Evolutionary conservation across 92 coral and sea anemone genomes (phyloP), one percentile per base, ranked within the genome.

Genomic region (Siderastrea radians): DNA sequence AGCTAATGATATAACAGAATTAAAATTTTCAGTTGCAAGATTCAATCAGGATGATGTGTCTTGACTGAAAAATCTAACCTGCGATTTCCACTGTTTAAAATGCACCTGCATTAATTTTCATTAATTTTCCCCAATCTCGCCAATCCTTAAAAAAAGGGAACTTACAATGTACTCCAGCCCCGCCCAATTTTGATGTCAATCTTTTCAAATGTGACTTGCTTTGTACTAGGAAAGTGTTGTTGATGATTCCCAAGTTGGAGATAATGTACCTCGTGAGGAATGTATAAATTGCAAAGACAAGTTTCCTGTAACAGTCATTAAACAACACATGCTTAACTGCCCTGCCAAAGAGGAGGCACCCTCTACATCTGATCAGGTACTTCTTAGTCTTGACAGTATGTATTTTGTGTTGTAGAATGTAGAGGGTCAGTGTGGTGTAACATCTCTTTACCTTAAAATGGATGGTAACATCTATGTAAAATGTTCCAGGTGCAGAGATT

Each of bases 231-330:
- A 75, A 55, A 75, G 80, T 75, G 67, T 67, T 75, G 67, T 75
- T 75, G 49, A 75, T 44, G 80, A 75, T 54, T 54, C 80, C 26
- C 80, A 75, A 57, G 80, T 75, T 67, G 80, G 80, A 75, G 80
- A 75, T 75, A 75, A 26, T 75, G 45, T 75, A 75, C 80, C 80
- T 75, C 80, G 14, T 5, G 67, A 38, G 66, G 80, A 75, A 75
- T 75, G 65, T 55, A 52, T 75, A 45, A 75, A 75, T n/a, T 75
- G 80, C 80, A 75, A 75, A 75, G 80, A 57, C 80, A 26, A 57
- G 80, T 17, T 75, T 67, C 80, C 80, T 75, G 68, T 75, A 17
- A 75, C 80, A 75, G 80, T 67, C 80, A 75, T 75, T 75, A 75
- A 75, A 57, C 80, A 75, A 45, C 80, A 75, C 80, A 75, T 75